phyloP scores from a whole-genome alignment of 2,797 vertebrate genomes.

The Dallia pectoralis region DNA sequence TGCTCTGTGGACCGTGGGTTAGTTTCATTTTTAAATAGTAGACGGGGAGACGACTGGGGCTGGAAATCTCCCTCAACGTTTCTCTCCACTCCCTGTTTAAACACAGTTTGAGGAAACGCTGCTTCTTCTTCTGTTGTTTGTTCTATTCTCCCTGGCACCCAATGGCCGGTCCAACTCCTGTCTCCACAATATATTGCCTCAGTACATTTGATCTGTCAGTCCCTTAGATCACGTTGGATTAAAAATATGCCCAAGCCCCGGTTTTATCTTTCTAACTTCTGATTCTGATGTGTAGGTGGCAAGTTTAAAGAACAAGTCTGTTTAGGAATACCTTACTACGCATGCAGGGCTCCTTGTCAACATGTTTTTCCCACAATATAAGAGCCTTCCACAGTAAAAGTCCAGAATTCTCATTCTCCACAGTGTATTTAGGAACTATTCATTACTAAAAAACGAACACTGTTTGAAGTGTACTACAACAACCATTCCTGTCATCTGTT shows the following conservation, averaged over 20 bases:
- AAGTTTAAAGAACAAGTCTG: neutral
- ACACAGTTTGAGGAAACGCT: neutral
- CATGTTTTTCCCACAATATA: neutral
- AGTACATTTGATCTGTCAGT: neutral
- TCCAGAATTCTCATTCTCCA: neutral
- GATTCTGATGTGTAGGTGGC: neutral
- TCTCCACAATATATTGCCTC: neutral
- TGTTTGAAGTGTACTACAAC: constrained; percentile 21
- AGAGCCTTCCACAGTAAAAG: neutral
- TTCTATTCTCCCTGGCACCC: neutral
- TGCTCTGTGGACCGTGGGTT: constrained; percentile 38
- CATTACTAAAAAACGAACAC: constrained; percentile 6
- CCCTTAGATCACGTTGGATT: neutral
- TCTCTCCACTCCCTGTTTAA: neutral
- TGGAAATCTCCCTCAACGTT: constrained; percentile 8
- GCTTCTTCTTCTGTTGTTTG: neutral
- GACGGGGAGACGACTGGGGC: neutral
- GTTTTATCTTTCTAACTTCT: too few species aligned
- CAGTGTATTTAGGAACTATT: neutral
- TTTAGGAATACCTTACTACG: neutral
- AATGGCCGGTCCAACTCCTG: neutral
- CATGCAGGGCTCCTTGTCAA: neutral
- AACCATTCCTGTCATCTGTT: neutral
- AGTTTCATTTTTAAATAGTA: constrained; percentile 52
- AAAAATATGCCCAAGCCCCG: neutral